These are phyloP conservation scores for Lacerta viridis DNA, from an alignment of 2,797 vertebrate species.

Conservation along the genomic window DNA sequence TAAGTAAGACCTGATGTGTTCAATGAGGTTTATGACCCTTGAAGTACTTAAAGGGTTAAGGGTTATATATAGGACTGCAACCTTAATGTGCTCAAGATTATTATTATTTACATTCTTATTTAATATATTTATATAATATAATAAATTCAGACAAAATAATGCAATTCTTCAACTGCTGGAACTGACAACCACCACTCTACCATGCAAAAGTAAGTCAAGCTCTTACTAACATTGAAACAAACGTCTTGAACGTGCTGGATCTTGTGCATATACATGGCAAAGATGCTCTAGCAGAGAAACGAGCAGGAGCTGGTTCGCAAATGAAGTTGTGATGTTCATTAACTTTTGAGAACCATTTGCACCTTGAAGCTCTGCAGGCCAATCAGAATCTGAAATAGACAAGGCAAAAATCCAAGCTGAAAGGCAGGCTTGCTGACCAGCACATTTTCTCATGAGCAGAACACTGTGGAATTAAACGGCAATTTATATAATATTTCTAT, in stretches of 20 bases:
- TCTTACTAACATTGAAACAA: constrained; percentile 91
- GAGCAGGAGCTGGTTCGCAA: constrained; percentile 95
- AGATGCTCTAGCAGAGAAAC: constrained; percentile 96
- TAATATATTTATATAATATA: neutral
- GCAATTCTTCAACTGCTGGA: neutral
- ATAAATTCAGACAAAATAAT: neutral
- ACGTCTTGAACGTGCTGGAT: constrained; percentile 86
- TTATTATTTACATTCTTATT: neutral
- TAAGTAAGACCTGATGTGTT: neutral
- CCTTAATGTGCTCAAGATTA: neutral
- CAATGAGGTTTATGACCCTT: neutral
- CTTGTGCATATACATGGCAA: constrained; percentile 91
- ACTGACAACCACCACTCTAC: neutral
- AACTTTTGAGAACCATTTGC: constrained; percentile 85
- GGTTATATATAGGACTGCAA: neutral
- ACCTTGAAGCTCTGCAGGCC: constrained; percentile 84
- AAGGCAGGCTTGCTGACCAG: accelerated
- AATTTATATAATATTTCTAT: neutral
- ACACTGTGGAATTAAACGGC: neutral
- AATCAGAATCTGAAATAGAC: constrained; percentile 88
- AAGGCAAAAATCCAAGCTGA: accelerated
- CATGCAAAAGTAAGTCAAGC: neutral
- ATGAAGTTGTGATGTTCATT: constrained; percentile 88
- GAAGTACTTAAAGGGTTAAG: neutral
- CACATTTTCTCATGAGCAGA: neutral